A percentile compares a stretch with the other conserved stretches of the same genome.
phyloP scores from a whole-genome alignment of 1,140 invertebrate genomes.

The Pollicipes pollicipes region DNA sequence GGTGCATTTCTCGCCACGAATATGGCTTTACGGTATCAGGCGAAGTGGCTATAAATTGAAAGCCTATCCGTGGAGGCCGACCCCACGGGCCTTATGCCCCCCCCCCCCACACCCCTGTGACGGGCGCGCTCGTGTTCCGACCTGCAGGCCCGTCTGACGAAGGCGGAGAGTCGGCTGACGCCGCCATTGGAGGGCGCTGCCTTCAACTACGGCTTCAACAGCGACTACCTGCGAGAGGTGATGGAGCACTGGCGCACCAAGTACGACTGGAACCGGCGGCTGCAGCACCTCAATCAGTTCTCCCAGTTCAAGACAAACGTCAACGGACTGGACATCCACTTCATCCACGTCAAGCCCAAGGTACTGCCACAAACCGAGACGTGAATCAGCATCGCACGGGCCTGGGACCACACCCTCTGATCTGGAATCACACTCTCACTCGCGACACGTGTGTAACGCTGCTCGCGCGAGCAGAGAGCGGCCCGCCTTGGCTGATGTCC shows the following conservation, averaged over 20 bases:
- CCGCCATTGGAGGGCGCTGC: slow-evolving; percentile 43
- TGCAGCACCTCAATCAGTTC: slow-evolving; percentile 45
- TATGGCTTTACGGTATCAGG: too few relatives aligned
- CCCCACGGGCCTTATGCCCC: too few relatives aligned
- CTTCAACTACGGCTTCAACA: slow-evolving; percentile 61
- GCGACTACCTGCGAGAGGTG: slow-evolving; percentile 43
- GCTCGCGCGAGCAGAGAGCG: too few relatives aligned
- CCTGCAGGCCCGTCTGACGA: not conserved
- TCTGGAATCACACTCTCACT: too few relatives aligned
- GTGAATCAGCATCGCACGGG: slow-evolving; percentile 21
- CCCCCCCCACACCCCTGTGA: too few relatives aligned
- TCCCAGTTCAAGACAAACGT: slow-evolving; percentile 47
- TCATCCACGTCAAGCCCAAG: slow-evolving; percentile 40
- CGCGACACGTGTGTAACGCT: too few relatives aligned
- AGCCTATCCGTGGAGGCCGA: too few relatives aligned
- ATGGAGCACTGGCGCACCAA: slow-evolving; percentile 53
- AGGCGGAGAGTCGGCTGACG: slow-evolving; percentile 17
- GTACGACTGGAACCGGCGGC: slow-evolving; percentile 53
- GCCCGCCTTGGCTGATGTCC: too few relatives aligned
- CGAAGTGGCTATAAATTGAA: too few relatives aligned
- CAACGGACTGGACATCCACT: slow-evolving; percentile 57
- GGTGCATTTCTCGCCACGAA: too few relatives aligned
- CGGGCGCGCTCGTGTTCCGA: too few relatives aligned
- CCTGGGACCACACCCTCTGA: too few relatives aligned
- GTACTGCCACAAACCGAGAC: slow-evolving; percentile 8